Evolutionary conservation across 2,113 vertebrate species (phyloP), one percentile per base, ranked within the genome.

Genomic region (Sinocyclocheilus anophthalmus): DNA sequence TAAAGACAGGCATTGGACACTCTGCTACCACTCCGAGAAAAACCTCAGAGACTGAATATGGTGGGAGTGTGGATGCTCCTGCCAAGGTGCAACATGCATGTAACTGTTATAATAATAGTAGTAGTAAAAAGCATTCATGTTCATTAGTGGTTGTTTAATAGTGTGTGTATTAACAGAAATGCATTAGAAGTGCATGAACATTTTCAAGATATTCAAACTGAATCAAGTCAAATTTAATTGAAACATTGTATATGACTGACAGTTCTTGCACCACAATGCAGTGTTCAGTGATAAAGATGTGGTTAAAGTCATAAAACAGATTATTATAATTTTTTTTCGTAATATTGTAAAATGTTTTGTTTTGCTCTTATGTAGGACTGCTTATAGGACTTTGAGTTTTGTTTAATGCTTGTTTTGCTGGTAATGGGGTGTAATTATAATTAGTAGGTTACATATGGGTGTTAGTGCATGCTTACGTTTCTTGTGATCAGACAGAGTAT

Each of bases 1-100:
- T 72, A 61, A 33, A 86, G 61, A 69, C 55, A 67, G 81, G n/a
- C 84, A 81, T 77, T 81, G 69, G 63, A 39, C 18, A 42, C 81
- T 83, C 5, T 30, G 55, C 11, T 61, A 79, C 24, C 18, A 69
- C 39, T 65, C 59, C 76, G 20, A 76, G 57, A 26, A 16, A 45
- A 48, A 48, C 50, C 50, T 53, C 50, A 14, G 50, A 53, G 13
- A 53, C 3, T 53, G 50, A 79, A 39, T 1, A 80, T 22, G 42
- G 18, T 69, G 80, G 24, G n/a, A 55, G 42, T 50, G 10, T 20
- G 14, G 69, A 82, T 30, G 18, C 5, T 70, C 45, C 16, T 50
- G 63, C 42, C 59, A 67, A 18, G 59, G 59, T 65, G 30, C 8
- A 20, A 5, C 39, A 22, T 33, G 5, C 73, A 83, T 48, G 5